Base-by-base conservation (phyloP, 2,797 vertebrate species). In the Darevskia mixta region DNA sequence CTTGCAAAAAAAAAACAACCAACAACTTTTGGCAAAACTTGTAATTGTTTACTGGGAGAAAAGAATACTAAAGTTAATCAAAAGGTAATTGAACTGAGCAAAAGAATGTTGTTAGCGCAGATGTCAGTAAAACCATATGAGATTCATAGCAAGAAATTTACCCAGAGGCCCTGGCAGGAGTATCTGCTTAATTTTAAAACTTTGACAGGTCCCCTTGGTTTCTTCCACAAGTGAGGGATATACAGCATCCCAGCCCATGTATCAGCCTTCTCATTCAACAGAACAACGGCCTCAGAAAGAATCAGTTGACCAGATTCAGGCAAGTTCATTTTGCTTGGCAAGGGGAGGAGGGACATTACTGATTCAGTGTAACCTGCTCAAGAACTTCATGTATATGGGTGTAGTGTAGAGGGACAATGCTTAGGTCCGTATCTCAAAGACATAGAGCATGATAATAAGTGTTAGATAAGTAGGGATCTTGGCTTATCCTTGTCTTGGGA, bases 261-360 rank as follows among this genome's bases (percentile, higher is more conserved):
- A 98, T 95, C 98, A 98, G 95, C 97, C 98, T 92, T 97, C 98
- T 89, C 98, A 98, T 96, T 97, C 98, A 79, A 91, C 98, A 95
- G 98, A 99, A 87, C 97, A 98, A 35, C 96, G 97, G 91, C 97
- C 98, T 92, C 96, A 98, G 91, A 97, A 98, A 92, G 98, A 99
- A 94, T 94, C 98, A n/a, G 96, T 98, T 87, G 98, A 98, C 94
- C 97, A 98, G 94, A 98, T 98, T 94, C 98, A 99, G 98, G 98
- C 97, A 96, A 97, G 95, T 94, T 89, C 87, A 89, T 72, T 88
- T 85, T 90, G 92, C 38, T 89, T 92, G 93, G 86, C 43, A 87
- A 41, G 86, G 91, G 49, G 58, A 45, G 32, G 49, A 79, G n/a
- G 55, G 8, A 61, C 29, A 20, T 35, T 55, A 8, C 27, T 67